These are phyloP conservation scores for Pammene aurita DNA, from an alignment of 2,888 invertebrate species.

Conservation along the genomic window DNA sequence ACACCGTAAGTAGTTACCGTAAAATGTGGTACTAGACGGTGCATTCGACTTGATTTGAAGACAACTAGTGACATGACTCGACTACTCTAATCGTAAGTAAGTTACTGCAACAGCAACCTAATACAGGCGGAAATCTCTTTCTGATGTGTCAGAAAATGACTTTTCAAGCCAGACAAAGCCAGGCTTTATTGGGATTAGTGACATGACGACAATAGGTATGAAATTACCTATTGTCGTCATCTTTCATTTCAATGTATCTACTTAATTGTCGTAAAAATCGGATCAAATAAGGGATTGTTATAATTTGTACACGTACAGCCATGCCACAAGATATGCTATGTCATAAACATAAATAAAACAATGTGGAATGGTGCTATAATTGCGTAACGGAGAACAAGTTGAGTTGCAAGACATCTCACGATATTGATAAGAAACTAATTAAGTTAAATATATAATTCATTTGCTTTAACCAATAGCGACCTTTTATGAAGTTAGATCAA, in stretches of 20 bases:
- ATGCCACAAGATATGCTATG: not conserved
- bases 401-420: slow-evolving; percentile 13
- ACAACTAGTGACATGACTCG: not conserved
- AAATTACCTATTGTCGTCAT: too few relatives aligned
- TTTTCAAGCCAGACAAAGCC: too few relatives aligned
- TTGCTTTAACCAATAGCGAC: slow-evolving; percentile 2
- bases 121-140: too few relatives aligned
- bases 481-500: slow-evolving; percentile 4
- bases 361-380: slow-evolving; percentile 2
- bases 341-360: not conserved
- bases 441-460: slow-evolving; percentile 19
- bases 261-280: not conserved
- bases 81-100: too few relatives aligned
- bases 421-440: slow-evolving; percentile 26
- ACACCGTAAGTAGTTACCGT: slow-evolving; percentile 14
- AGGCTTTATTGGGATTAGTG: too few relatives aligned
- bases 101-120: too few relatives aligned
- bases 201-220: too few relatives aligned
- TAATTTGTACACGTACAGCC: too few relatives aligned
- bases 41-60: not conserved
- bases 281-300: too few relatives aligned
- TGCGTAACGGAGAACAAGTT: slow-evolving; percentile 16
- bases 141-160: too few relatives aligned
- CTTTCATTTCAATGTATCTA: too few relatives aligned
- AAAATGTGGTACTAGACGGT: slow-evolving; percentile 2